phyloP scores from a whole-genome alignment of 2,113 vertebrate species.

The Sinocyclocheilus grahami region DNA sequence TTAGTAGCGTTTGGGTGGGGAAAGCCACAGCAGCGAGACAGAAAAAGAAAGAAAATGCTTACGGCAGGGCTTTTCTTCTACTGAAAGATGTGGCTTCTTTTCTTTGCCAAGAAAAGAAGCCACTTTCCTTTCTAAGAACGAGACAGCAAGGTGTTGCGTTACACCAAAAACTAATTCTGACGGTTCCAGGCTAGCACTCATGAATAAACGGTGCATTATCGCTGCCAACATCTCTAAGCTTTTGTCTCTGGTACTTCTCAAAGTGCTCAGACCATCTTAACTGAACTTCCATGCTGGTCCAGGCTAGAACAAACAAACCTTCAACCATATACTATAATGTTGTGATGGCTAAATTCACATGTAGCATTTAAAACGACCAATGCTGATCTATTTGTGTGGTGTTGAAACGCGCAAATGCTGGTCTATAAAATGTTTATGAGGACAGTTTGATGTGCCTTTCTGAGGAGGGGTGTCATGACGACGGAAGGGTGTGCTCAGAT shows the following conservation, averaged over 20 bases:
- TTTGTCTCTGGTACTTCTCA: background rate
- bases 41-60: conserved; percentile 42
- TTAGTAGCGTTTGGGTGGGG: conserved; percentile 63
- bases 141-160: conserved; percentile 64
- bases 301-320: background rate
- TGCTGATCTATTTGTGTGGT: conserved; percentile 22
- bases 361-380: background rate
- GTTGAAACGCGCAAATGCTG: background rate
- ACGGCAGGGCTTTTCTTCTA: conserved; percentile 6
- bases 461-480: background rate
- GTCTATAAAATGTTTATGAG: background rate
- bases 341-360: background rate
- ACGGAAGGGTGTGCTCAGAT: conserved; percentile 27
- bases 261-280: background rate
- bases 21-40: conserved; percentile 58
- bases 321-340: background rate
- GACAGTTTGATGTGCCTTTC: conserved; percentile 8
- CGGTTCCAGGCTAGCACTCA: conserved; percentile 53
- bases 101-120: too few species aligned
- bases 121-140: conserved; percentile 67
- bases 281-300: background rate
- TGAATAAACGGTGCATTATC: conserved; percentile 46
- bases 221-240: background rate
- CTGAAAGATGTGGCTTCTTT: conserved; percentile 59
- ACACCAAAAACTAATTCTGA: conserved; percentile 63